Percentiles rank a stretch among this genome's conserved stretches.
These are phyloP conservation scores for Mobula hypostoma DNA, from an alignment of 2,113 vertebrate species.

Conservation along the genomic window DNA sequence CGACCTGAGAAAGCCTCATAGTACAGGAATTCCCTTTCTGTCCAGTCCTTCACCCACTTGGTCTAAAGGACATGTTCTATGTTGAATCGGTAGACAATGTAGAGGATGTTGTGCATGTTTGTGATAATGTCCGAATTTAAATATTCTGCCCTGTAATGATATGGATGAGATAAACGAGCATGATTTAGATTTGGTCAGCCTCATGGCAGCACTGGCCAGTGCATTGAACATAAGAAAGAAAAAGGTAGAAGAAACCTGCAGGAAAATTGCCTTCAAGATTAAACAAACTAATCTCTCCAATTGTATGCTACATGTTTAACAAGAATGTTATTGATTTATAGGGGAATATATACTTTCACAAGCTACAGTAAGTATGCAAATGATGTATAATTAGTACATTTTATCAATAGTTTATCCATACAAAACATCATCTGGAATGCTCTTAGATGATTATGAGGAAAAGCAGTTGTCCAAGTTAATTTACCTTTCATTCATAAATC, in stretches of 20 bases:
- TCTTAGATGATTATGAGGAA: neutral
- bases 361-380: neutral
- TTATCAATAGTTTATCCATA: slow-evolving; percentile 11
- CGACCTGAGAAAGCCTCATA: no score
- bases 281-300: neutral
- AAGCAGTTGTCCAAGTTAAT: neutral
- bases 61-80: no score
- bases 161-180: neutral
- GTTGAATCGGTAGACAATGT: no score
- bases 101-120: no score
- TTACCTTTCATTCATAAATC: neutral
- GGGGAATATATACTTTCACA: neutral
- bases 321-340: neutral
- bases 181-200: neutral
- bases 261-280: neutral
- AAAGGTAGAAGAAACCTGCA: neutral
- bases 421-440: neutral
- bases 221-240: neutral
- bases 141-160: neutral
- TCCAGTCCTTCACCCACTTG: no score
- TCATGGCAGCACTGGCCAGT: neutral
- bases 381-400: neutral
- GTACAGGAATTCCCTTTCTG: no score
- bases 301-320: neutral
- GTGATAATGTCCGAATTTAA: no score